Percentiles rank a stretch among this genome's conserved stretches.
phyloP scores from a whole-genome alignment of 2,797 vertebrate genomes.

The Harpagifer antarcticus region DNA sequence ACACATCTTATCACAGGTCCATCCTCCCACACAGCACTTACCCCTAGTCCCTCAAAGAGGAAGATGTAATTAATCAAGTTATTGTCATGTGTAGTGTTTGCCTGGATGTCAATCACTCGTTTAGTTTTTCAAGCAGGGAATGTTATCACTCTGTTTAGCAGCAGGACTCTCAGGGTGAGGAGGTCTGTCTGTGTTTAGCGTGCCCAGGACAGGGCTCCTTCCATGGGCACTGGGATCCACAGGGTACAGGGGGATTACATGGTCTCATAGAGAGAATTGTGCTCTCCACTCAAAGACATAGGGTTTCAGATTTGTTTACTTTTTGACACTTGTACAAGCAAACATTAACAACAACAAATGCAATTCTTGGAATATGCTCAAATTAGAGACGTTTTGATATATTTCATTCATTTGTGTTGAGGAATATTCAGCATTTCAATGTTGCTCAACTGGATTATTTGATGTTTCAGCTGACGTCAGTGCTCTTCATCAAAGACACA shows the following conservation, averaged over 20 bases:
- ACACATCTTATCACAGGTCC: constrained; percentile 45
- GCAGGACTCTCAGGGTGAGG: constrained; percentile 40
- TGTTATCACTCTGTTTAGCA: constrained; percentile 41
- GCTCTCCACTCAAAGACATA: constrained; percentile 3
- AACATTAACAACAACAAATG: background rate
- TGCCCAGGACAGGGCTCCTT: constrained; percentile 38
- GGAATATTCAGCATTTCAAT: constrained; percentile 7
- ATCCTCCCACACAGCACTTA: constrained; percentile 46
- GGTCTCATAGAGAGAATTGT: constrained; percentile 42
- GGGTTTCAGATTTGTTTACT: constrained; percentile 9
- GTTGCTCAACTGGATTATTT: constrained; percentile 26
- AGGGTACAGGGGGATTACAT: constrained; percentile 62
- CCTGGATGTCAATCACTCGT: constrained; percentile 29
- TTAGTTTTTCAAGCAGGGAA: constrained; percentile 43
- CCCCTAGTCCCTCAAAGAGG: constrained; percentile 25
- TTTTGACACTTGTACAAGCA: background rate
- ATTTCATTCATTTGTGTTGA: background rate
- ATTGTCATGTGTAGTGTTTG: constrained; percentile 27
- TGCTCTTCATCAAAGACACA: constrained; percentile 34
- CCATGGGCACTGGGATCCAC: constrained; percentile 47
- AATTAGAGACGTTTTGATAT: background rate
- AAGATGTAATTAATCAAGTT: constrained; percentile 44
- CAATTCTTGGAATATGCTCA: background rate
- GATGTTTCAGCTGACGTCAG: constrained; percentile 28
- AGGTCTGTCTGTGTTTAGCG: constrained; percentile 56